Conservation (phyloP, 2,113 vertebrate genomes). For the Oceanites oceanicus region DNA sequence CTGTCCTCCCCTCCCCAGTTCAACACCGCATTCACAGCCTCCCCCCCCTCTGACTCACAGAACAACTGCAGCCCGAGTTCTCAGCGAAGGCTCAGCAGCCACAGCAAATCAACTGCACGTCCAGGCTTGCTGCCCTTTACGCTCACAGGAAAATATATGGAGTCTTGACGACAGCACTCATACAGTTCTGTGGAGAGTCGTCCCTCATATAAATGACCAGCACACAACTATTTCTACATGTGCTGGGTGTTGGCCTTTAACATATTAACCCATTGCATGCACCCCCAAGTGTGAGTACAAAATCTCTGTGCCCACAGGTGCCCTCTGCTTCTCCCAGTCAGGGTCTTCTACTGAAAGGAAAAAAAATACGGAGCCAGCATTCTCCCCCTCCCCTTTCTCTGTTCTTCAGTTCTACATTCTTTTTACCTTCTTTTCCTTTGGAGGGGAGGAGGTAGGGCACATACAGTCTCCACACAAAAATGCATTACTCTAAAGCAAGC, state of each 20-base stretch:
- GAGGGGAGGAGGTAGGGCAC: neutral
- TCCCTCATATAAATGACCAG: neutral
- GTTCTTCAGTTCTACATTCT: neutral
- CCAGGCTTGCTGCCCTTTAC: neutral
- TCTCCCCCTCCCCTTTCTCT: neutral
- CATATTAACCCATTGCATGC: neutral
- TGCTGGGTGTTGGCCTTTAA: neutral
- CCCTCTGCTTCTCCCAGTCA: neutral
- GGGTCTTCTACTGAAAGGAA: neutral
- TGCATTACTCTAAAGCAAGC: neutral
- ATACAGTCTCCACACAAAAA: neutral
- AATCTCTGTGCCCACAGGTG: neutral
- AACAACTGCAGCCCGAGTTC: neutral
- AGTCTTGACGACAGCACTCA: neutral
- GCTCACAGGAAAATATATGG: neutral
- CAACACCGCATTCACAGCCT: neutral
- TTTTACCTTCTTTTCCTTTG: neutral
- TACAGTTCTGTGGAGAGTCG: neutral
- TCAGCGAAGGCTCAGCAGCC: neutral
- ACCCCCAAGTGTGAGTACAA: fast-evolving
- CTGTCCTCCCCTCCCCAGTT: neutral
- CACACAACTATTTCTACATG: neutral
- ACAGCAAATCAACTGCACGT: neutral
- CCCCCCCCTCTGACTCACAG: neutral
- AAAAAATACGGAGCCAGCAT: neutral